phyloP scores from a whole-genome alignment of 23 tunicate genomes.

The Trididemnum clinides region DNA sequence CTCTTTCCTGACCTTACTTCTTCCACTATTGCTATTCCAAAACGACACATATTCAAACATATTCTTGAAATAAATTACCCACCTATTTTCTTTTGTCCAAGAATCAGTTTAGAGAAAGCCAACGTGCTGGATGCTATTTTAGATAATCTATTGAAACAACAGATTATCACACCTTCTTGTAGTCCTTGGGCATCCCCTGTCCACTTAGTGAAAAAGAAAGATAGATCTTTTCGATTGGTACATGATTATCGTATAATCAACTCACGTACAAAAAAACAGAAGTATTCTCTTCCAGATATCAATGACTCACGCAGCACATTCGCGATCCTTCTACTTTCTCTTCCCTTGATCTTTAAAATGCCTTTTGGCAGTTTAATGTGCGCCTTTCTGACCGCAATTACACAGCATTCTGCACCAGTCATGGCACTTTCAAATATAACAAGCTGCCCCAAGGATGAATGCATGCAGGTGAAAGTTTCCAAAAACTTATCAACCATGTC shows the following conservation, averaged over 20 bases:
- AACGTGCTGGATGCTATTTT: not conserved
- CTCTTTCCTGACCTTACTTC: not conserved
- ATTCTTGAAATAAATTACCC: not conserved
- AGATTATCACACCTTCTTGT: not conserved
- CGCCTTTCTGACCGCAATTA: not conserved
- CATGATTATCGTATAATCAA: not conserved
- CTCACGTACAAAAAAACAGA: not conserved
- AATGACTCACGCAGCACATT: not conserved
- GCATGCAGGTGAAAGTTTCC: not conserved
- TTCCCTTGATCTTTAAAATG: not conserved
- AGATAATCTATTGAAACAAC: not conserved
- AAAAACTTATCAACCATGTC: not conserved
- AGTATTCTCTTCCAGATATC: not conserved
- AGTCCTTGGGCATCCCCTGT: not conserved
- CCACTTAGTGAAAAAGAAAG: too few relatives aligned
- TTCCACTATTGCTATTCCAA: not conserved
- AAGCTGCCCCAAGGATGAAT: not conserved
- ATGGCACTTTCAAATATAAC: not conserved
- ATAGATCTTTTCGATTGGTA: not conserved
- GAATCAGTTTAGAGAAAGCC: not conserved
- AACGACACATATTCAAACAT: not conserved
- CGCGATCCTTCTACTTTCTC: not conserved
- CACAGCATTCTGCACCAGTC: not conserved
- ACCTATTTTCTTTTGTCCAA: not conserved
- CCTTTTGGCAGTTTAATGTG: not conserved